These are phyloP conservation scores for Acrobasis suavella DNA, from an alignment of 2,888 invertebrate genomes.

Conservation along the genomic window DNA sequence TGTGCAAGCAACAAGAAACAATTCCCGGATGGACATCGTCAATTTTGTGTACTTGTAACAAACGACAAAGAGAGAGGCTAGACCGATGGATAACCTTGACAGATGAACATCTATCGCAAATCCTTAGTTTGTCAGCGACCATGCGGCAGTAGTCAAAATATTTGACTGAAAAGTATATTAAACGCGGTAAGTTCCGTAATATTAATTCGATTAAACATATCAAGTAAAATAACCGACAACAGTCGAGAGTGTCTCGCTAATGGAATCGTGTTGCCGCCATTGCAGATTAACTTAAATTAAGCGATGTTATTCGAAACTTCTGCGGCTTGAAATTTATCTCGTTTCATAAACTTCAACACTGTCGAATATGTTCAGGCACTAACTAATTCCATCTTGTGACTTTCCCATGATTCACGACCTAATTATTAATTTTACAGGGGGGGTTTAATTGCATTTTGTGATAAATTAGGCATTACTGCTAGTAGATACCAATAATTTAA, in stretches of 20 bases:
- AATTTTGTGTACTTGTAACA: too few species aligned
- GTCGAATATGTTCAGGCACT: slow-evolving; percentile 9
- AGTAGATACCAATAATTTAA: not conserved
- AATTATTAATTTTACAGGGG: not conserved
- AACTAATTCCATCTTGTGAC: not conserved
- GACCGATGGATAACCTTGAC: too few species aligned
- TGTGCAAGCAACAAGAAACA: too few species aligned
- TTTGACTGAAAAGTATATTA: too few species aligned
- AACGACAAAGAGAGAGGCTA: too few species aligned
- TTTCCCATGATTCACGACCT: not conserved
- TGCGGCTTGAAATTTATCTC: slow-evolving; percentile 59
- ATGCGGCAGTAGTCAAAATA: too few species aligned
- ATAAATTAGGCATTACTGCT: not conserved
- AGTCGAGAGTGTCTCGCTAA: slow-evolving; percentile 35
- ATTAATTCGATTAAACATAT: too few species aligned
- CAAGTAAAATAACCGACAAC: too few species aligned
- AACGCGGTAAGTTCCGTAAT: too few species aligned
- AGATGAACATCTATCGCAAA: too few species aligned
- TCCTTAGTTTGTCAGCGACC: too few species aligned
- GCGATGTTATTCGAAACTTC: slow-evolving; percentile 72
- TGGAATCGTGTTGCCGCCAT: slow-evolving; percentile 71
- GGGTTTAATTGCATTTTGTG: not conserved
- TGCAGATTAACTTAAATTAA: slow-evolving; percentile 78
- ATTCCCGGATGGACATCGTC: too few species aligned
- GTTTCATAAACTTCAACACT: slow-evolving; percentile 48